A percentile compares a stretch with the other conserved stretches of the same genome.
These are phyloP conservation scores for Stenoptilia bipunctidactyla DNA, from an alignment of 2,888 invertebrate genomes.

Conservation along the genomic window DNA sequence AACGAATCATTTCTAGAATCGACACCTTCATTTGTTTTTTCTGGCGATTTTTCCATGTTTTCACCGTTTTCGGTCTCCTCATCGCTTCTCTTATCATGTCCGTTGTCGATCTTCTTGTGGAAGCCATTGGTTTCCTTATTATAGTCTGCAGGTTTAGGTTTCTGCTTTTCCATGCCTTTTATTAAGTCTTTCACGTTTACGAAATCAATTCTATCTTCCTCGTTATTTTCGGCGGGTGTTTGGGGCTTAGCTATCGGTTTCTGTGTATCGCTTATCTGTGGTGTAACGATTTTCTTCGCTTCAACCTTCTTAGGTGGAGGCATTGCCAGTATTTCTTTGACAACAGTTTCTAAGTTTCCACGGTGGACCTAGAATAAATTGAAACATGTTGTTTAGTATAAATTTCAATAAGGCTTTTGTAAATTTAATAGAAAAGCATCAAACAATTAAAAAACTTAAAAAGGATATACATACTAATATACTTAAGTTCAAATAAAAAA, in stretches of 20 bases:
- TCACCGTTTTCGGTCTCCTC: slow-evolving; percentile 22
- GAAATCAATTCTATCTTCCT: slow-evolving; percentile 64
- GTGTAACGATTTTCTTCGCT: slow-evolving; percentile 32
- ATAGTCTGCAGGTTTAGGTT: slow-evolving; percentile 27
- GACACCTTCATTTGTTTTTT: slow-evolving; percentile 5
- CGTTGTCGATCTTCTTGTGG: slow-evolving; percentile 46
- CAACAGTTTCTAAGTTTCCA: slow-evolving; percentile 62
- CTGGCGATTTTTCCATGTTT: slow-evolving; percentile 13
- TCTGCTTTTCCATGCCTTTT: slow-evolving; percentile 73
- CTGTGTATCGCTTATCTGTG: slow-evolving; percentile 32
- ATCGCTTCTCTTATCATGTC: slow-evolving; percentile 25
- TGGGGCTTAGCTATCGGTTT: slow-evolving; percentile 27
- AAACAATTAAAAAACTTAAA: too few species aligned
- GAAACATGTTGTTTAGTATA: too few species aligned
- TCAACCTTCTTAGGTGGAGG: slow-evolving; percentile 48
- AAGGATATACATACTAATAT: background rate
- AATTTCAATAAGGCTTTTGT: too few species aligned
- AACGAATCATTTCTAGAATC: background rate
- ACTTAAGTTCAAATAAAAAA: slow-evolving; percentile 12
- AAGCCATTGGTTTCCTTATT: slow-evolving; percentile 51
- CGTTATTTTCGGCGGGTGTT: slow-evolving; percentile 35
- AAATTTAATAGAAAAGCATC: too few species aligned
- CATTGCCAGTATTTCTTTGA: slow-evolving; percentile 55
- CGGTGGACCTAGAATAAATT: slow-evolving; percentile 65
- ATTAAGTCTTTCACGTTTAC: slow-evolving; percentile 73